Evolutionary conservation across 2,888 invertebrate species (phyloP).

Genomic region (Teleiodes luculella): DNA sequence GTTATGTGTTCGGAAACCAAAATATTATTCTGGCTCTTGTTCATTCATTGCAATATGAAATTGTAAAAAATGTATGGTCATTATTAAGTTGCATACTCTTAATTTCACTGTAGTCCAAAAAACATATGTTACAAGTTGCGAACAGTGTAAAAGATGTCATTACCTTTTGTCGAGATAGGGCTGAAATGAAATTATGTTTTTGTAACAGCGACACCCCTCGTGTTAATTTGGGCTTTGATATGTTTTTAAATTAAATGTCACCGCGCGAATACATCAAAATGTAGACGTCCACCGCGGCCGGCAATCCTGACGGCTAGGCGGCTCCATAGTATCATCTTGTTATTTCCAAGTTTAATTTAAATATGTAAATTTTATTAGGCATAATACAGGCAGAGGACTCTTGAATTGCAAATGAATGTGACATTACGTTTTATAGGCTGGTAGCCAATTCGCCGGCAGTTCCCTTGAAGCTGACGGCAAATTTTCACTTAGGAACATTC

Average conservation of each 20-base stretch:
- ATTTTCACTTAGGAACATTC: conserved; percentile 68
- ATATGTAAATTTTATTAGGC: conserved; percentile 79
- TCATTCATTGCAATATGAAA: too few relatives aligned
- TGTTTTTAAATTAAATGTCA: conserved; percentile 17
- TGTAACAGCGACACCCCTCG: background rate
- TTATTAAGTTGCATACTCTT: too few relatives aligned
- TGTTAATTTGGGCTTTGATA: conserved; percentile 12
- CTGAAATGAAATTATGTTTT: background rate
- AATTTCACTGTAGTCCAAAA: too few relatives aligned
- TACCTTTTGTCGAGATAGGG: too few relatives aligned
- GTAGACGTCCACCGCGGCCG: conserved; percentile 16
- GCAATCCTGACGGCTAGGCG: conserved; percentile 57
- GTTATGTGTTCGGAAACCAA: too few relatives aligned
- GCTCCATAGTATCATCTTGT: conserved; percentile 70
- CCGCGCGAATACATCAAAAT: conserved; percentile 21
- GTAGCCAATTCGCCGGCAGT: conserved; percentile 74
- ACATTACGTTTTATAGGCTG: conserved; percentile 76
- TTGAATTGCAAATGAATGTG: conserved; percentile 78
- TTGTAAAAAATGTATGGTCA: too few relatives aligned
- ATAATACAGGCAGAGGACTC: conserved; percentile 75
- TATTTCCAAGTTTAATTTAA: conserved; percentile 77
- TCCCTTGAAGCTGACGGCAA: conserved; percentile 63
- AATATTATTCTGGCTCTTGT: too few relatives aligned
- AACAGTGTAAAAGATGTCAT: background rate
- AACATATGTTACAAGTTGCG: too few relatives aligned